Conservation (phyloP, 2,113 vertebrate species). For the Paratilapia polleni region DNA sequence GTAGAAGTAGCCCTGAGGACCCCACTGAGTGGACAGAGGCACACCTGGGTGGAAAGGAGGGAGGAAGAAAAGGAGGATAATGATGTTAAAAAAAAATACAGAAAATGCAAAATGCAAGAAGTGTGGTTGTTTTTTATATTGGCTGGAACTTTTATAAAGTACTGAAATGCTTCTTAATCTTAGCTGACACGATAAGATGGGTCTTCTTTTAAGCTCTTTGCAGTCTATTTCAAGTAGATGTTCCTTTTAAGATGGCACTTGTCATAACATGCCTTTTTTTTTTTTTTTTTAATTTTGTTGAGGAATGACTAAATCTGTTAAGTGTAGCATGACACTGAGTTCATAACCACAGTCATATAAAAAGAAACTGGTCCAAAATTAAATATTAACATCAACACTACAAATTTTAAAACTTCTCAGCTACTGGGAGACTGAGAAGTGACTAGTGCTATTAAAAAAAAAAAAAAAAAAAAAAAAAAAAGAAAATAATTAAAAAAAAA, state of each 20-base stretch:
- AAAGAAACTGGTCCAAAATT: constrained; percentile 24
- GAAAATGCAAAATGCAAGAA: not conserved
- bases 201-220: not conserved
- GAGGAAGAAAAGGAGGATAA: not conserved
- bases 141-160: not conserved
- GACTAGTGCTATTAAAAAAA: not conserved
- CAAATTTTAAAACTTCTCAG: not conserved
- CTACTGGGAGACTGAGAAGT: not conserved
- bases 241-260: constrained; percentile 3
- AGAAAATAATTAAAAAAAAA: too few species aligned
- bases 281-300: not conserved
- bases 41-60: constrained; percentile 83
- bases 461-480: not conserved
- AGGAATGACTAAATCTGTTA: not conserved
- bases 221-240: not conserved
- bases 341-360: not conserved
- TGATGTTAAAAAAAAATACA: not conserved
- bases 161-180: not conserved
- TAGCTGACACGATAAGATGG: not conserved
- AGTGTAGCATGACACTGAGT: not conserved
- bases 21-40: constrained; percentile 97
- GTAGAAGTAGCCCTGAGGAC: constrained; percentile 99
- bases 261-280: not conserved
- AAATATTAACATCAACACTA: constrained; percentile 16
- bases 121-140: not conserved